Conservation (phyloP, 2,888 invertebrate species). For the Spicauda simplicius region DNA sequence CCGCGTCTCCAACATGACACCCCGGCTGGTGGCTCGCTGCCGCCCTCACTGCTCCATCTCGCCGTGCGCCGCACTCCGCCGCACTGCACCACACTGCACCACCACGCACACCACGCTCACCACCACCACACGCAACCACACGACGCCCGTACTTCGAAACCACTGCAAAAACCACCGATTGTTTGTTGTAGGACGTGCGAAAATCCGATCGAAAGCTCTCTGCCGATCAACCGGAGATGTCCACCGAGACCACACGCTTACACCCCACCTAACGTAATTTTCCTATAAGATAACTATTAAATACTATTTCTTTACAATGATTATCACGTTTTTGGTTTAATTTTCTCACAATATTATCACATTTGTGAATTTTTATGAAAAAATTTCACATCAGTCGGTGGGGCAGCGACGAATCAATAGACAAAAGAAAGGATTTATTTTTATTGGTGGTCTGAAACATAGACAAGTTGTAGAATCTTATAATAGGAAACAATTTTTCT, state of each 20-base stretch:
- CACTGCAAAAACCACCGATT: constrained; percentile 56
- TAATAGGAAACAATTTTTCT: neutral
- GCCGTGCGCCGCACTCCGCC: constrained; percentile 52
- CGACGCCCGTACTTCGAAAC: constrained; percentile 42
- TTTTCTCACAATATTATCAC: constrained; percentile 57
- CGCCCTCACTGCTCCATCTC: constrained; percentile 70
- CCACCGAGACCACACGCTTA: constrained; percentile 49
- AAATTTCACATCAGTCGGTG: constrained; percentile 73
- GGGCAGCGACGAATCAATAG: constrained; percentile 81
- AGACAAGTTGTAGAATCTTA: constrained; percentile 43
- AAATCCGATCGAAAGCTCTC: constrained; percentile 69
- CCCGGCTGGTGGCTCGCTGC: constrained; percentile 60
- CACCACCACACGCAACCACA: constrained; percentile 39
- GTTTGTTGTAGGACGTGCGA: constrained; percentile 69
- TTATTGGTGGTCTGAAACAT: constrained; percentile 48
- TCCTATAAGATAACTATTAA: constrained; percentile 16
- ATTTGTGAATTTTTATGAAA: constrained; percentile 58
- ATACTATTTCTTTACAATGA: constrained; percentile 37
- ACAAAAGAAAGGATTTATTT: constrained; percentile 62
- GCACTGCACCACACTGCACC: constrained; percentile 65
- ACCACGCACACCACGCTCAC: constrained; percentile 42
- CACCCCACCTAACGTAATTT: constrained; percentile 15
- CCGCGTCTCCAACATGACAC: constrained; percentile 90
- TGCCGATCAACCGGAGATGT: constrained; percentile 57
- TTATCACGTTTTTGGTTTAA: constrained; percentile 46